Conservation (phyloP, 2,113 vertebrate species). For the Aplodontia rufa region DNA sequence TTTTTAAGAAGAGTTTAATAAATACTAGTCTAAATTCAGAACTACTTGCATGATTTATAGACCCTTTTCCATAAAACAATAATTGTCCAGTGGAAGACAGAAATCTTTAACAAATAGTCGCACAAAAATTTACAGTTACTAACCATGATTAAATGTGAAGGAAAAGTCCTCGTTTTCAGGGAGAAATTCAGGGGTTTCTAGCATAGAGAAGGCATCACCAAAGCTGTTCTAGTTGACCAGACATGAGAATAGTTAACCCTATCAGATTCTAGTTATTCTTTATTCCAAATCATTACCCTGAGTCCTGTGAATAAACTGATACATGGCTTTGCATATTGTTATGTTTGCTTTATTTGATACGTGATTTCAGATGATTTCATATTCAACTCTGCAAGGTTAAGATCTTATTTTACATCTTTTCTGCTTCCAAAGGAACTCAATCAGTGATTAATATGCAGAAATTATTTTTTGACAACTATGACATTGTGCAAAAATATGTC, state of each 20-base stretch:
- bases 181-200: not conserved
- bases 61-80: not conserved
- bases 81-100: not conserved
- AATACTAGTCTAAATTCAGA: slow-evolving; percentile 16
- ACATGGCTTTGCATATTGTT: not conserved
- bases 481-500: not conserved
- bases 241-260: not conserved
- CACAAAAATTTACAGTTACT: not conserved
- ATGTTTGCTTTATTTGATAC: not conserved
- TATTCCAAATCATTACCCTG: slow-evolving; percentile 6
- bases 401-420: not conserved
- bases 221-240: not conserved
- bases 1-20: not conserved
- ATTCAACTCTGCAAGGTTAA: not conserved
- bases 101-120: not conserved
- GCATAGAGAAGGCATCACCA: not conserved
- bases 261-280: not conserved
- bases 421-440: not conserved
- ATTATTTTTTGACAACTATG: not conserved
- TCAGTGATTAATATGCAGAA: not conserved
- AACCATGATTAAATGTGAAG: not conserved
- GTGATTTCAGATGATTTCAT: not conserved
- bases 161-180: not conserved
- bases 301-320: not conserved
- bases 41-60: slow-evolving; percentile 21